Conservation (phyloP, 2,888 invertebrate species). For the Tenthredo amoena region DNA sequence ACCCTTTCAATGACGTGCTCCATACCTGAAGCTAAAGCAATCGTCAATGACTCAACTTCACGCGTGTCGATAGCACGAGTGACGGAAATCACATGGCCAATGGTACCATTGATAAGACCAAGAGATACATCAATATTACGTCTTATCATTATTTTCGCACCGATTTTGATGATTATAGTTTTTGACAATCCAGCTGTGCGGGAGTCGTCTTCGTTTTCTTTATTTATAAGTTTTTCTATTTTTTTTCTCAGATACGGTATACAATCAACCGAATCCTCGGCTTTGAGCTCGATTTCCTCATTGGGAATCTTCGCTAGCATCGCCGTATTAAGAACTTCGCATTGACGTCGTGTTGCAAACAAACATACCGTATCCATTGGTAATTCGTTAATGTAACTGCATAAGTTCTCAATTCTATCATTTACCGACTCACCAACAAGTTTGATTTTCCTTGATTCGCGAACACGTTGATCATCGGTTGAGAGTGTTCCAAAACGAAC, state of each 20-base stretch:
- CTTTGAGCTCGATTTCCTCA: constrained; percentile 61
- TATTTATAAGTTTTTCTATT: constrained; percentile 52
- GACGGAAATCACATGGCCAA: constrained; percentile 59
- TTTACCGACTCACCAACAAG: constrained; percentile 39
- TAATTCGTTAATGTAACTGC: constrained; percentile 59
- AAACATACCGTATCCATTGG: constrained; percentile 65
- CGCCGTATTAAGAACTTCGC: constrained; percentile 65
- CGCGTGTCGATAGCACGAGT: constrained; percentile 42
- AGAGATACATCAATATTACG: constrained; percentile 61
- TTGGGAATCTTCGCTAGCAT: constrained; percentile 62
- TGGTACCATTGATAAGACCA: constrained; percentile 65
- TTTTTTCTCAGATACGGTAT: constrained; percentile 55
- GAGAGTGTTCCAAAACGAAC: constrained; percentile 48
- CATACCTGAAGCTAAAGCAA: constrained; percentile 55
- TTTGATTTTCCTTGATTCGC: constrained; percentile 53
- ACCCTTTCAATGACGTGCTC: constrained; percentile 57
- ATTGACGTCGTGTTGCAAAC: constrained; percentile 66
- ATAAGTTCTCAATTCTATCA: constrained; percentile 59
- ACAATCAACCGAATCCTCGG: constrained; percentile 60
- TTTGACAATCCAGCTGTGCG: constrained; percentile 60
- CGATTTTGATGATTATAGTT: constrained; percentile 59
- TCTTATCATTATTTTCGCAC: constrained; percentile 61
- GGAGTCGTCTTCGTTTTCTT: constrained; percentile 57
- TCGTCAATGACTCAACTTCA: constrained; percentile 57
- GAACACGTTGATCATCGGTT: constrained; percentile 30